Conservation (phyloP, 2,797 vertebrate species). For the Macroramphosus scolopax region DNA sequence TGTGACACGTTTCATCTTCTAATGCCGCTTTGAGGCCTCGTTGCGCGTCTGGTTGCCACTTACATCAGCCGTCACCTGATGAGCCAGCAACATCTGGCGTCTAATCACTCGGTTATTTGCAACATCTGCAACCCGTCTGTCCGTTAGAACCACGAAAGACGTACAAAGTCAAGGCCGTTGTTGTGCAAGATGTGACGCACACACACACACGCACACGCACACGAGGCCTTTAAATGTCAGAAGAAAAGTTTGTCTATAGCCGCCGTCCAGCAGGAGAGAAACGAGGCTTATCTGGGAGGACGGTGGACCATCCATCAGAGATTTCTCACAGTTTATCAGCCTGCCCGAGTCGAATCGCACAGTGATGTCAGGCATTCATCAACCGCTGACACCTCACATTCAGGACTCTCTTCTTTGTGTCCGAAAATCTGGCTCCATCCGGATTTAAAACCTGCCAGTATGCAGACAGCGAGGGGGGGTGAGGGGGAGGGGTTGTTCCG, state of each 20-base stretch:
- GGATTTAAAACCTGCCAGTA: constrained; percentile 14
- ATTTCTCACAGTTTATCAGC: constrained; percentile 70
- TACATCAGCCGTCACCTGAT: constrained; percentile 23
- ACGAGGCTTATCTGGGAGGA: constrained; percentile 68
- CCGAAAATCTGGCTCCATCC: no score
- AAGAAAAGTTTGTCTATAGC: constrained; percentile 57
- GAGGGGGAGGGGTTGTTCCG: constrained; percentile 3
- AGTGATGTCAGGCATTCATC: constrained; percentile 77
- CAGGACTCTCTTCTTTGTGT: constrained; percentile 42
- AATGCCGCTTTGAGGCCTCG: constrained; percentile 34
- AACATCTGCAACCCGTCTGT: constrained; percentile 9
- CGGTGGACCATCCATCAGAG: constrained; percentile 73
- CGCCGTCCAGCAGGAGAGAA: constrained; percentile 58
- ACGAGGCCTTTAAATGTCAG: constrained; percentile 62
- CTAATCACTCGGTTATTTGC: constrained; percentile 27
- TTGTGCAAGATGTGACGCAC: constrained; percentile 28
- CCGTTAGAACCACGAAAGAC: neutral
- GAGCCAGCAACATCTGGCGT: constrained; percentile 16
- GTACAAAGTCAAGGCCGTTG: constrained; percentile 25
- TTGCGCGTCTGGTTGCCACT: constrained; percentile 27
- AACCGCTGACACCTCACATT: constrained; percentile 72
- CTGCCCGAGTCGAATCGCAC: constrained; percentile 52
- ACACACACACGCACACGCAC: constrained; percentile 20
- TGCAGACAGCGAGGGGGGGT: constrained; percentile 15
- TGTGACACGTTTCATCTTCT: constrained; percentile 38